A percentile compares a stretch with the other conserved stretches of the same genome.
Evolutionary conservation across 2,113 vertebrate genomes (phyloP).

Genomic region (Anhinga anhinga): DNA sequence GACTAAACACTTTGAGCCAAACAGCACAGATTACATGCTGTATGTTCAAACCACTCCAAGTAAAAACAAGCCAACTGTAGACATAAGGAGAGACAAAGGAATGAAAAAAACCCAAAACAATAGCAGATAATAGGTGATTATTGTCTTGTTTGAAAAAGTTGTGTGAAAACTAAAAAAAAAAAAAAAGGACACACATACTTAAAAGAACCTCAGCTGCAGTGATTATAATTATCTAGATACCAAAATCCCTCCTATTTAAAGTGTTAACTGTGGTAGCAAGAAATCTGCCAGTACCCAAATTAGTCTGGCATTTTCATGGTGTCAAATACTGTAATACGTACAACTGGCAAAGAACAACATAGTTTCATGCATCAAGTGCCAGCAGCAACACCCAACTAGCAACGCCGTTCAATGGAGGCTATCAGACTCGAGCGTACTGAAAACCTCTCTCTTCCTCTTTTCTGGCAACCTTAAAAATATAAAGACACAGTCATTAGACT

Average conservation of each 20-base stretch:
- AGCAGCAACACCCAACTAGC: slow-evolving; percentile 14
- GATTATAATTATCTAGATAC: background rate
- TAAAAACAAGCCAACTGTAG: slow-evolving; percentile 1
- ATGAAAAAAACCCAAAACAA: background rate
- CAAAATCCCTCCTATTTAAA: slow-evolving; percentile 12
- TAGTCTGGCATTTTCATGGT: slow-evolving; percentile 45
- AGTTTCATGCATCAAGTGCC: slow-evolving; percentile 9
- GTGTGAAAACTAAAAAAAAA: background rate
- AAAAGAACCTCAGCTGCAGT: background rate
- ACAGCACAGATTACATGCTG: slow-evolving; percentile 25
- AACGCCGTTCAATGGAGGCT: background rate
- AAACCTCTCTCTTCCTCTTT: slow-evolving; percentile 45
- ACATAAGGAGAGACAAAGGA: background rate
- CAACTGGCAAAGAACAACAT: slow-evolving; percentile 36
- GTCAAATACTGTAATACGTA: slow-evolving; percentile 47
- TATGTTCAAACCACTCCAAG: slow-evolving; percentile 14
- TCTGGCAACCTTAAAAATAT: slow-evolving; percentile 37
- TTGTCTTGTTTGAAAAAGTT: background rate
- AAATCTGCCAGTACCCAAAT: slow-evolving; percentile 44
- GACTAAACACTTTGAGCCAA: slow-evolving; percentile 7
- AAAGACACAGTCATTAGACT: slow-evolving; percentile 35
- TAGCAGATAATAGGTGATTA: background rate
- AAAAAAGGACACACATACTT: background rate
- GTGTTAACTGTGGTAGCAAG: background rate
- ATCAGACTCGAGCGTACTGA: background rate